A percentile compares a stretch with the other conserved stretches of the same genome.
phyloP scores from a whole-genome alignment of 1,140 invertebrate species.

The Drosophila pachea region DNA sequence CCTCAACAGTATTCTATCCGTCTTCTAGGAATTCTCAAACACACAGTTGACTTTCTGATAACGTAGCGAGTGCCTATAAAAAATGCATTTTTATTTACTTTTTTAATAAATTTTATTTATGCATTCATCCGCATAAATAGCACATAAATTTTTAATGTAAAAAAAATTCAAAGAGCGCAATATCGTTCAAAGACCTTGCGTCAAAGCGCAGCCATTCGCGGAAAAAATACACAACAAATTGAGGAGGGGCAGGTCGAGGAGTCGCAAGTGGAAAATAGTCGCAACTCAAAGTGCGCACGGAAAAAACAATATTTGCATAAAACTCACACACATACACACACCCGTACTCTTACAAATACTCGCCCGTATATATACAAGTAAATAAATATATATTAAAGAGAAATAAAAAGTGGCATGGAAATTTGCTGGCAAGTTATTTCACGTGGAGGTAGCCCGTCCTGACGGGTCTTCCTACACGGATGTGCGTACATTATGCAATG shows the following conservation, averaged over 20 bases:
- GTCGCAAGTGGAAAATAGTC: constrained; percentile 51
- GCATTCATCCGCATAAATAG: constrained; percentile 68
- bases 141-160: constrained; percentile 41
- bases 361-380: neutral
- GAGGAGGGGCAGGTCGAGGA: constrained; percentile 1
- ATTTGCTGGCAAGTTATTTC: constrained; percentile 41
- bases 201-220: constrained; percentile 31
- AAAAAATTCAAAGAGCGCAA: constrained; percentile 34
- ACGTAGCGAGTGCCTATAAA: constrained; percentile 32
- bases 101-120: constrained; percentile 64
- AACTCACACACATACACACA: constrained; percentile 32
- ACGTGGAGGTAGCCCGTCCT: constrained; percentile 5
- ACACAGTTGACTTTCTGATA: too few relatives aligned
- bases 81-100: constrained; percentile 71
- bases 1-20: too few relatives aligned
- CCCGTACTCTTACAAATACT: neutral
- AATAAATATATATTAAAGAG: constrained; percentile 57
- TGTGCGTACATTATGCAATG: constrained; percentile 53
- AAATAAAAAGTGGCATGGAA: constrained; percentile 60
- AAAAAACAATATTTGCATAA: constrained; percentile 65
- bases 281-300: constrained; percentile 34
- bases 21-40: too few relatives aligned
- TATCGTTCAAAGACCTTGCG: constrained; percentile 26
- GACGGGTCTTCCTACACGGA: constrained; percentile 6
- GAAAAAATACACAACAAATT: constrained; percentile 1